These are phyloP conservation scores for Adelognathus sp. DNA, from an alignment of 2,888 invertebrate species.

Conservation along the genomic window DNA sequence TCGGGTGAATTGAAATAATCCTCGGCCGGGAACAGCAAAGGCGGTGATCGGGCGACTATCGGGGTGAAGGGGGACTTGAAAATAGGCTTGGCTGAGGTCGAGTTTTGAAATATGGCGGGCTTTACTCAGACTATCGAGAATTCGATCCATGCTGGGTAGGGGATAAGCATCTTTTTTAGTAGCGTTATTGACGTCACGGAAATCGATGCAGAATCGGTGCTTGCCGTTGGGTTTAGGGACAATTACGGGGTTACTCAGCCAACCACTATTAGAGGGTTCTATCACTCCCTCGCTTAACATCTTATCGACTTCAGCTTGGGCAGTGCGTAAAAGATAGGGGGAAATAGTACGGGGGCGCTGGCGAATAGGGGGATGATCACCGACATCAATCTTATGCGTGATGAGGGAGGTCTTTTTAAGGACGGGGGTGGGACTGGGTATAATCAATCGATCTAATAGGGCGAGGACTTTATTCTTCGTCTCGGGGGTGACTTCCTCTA, in stretches of 20 bases:
- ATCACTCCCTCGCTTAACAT: background rate
- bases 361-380: background rate
- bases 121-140: conserved; percentile 43
- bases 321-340: background rate
- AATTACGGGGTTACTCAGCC: conserved; percentile 5
- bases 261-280: background rate
- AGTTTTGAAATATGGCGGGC: no score
- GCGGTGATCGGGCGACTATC: background rate
- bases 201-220: background rate
- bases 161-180: background rate
- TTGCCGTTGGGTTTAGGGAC: background rate
- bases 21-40: background rate
- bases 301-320: background rate
- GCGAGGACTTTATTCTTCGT: background rate
- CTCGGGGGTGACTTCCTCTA: background rate
- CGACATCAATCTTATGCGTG: background rate
- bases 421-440: background rate
- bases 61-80: background rate
- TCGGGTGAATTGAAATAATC: no score
- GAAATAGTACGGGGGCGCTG: background rate
- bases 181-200: no score
- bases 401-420: background rate
- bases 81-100: background rate
- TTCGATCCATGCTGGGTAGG: conserved; percentile 29
- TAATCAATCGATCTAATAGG: background rate